These are phyloP conservation scores for Zaprionus davidi DNA, from an alignment of 1,140 invertebrate genomes.

Conservation along the genomic window DNA sequence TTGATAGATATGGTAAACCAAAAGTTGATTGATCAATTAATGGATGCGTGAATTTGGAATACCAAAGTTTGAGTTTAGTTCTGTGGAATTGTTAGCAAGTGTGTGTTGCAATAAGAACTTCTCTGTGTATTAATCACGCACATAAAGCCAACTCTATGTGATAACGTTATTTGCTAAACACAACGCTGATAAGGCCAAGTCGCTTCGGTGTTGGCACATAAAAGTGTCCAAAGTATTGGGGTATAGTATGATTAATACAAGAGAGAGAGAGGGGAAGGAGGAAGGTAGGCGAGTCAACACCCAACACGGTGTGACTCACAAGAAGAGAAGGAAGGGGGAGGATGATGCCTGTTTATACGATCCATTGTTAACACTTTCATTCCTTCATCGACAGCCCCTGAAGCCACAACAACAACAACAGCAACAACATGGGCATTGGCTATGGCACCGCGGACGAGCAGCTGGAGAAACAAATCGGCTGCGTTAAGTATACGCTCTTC, in stretches of 20 bases:
- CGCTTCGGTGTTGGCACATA: slow-evolving; percentile 11
- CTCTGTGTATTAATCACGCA: slow-evolving; percentile 9
- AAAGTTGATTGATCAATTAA: too few relatives aligned
- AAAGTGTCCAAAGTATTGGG: background rate
- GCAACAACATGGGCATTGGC: slow-evolving; percentile 68
- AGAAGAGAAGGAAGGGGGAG: background rate
- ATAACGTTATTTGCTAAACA: slow-evolving; percentile 78
- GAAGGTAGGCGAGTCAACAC: slow-evolving; percentile 3
- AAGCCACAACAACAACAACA: slow-evolving; percentile 25
- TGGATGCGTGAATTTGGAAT: too few relatives aligned
- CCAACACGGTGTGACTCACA: slow-evolving; percentile 22
- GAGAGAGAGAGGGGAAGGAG: background rate
- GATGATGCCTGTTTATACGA: background rate
- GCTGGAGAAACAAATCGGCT: slow-evolving; percentile 88
- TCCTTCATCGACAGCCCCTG: slow-evolving; percentile 2
- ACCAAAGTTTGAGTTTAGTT: too few relatives aligned
- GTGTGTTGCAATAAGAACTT: slow-evolving; percentile 4
- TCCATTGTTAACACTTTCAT: background rate
- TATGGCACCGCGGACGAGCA: slow-evolving; percentile 72
- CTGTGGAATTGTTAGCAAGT: background rate
- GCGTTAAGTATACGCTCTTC: slow-evolving; percentile 89
- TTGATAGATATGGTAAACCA: too few relatives aligned
- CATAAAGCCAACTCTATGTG: slow-evolving; percentile 43
- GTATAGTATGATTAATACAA: slow-evolving; percentile 35
- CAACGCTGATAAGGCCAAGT: slow-evolving; percentile 59